These are phyloP conservation scores for Megalops atlanticus DNA, from an alignment of 2,113 vertebrate species.

Conservation along the genomic window DNA sequence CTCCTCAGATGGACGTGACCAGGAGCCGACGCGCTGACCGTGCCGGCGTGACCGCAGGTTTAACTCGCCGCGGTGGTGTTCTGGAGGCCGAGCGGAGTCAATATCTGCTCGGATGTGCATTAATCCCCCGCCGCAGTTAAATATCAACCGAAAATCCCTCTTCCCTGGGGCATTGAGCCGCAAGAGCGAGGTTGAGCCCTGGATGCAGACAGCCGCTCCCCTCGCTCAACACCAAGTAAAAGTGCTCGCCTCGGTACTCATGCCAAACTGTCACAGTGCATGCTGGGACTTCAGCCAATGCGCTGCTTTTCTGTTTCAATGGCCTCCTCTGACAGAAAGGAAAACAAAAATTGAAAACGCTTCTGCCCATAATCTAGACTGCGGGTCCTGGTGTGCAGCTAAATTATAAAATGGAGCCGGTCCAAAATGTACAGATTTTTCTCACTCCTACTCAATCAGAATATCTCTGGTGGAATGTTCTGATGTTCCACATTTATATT, in stretches of 20 bases:
- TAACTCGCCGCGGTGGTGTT: background rate
- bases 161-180: background rate
- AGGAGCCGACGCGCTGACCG: too few relatives aligned
- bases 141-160: background rate
- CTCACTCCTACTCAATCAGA: too few relatives aligned
- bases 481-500: too few relatives aligned
- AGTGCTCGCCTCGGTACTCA: too few relatives aligned
- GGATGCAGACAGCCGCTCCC: background rate
- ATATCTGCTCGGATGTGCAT: background rate
- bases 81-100: background rate
- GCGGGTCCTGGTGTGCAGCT: too few relatives aligned
- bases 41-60: background rate
- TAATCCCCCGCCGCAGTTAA: background rate
- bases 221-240: background rate
- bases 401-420: too few relatives aligned
- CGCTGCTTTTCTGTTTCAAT: background rate
- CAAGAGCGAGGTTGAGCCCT: background rate
- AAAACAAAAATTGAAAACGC: background rate
- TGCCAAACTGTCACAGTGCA: background rate
- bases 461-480: too few relatives aligned
- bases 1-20: too few relatives aligned
- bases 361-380: too few relatives aligned
- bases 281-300: background rate
- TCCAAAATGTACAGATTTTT: too few relatives aligned
- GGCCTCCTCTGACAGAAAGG: background rate